Percentiles rank a stretch among this genome's conserved stretches.
These are phyloP conservation scores for Delphinapterus leucas DNA, from an alignment of 2,113 vertebrate genomes.

Conservation along the genomic window DNA sequence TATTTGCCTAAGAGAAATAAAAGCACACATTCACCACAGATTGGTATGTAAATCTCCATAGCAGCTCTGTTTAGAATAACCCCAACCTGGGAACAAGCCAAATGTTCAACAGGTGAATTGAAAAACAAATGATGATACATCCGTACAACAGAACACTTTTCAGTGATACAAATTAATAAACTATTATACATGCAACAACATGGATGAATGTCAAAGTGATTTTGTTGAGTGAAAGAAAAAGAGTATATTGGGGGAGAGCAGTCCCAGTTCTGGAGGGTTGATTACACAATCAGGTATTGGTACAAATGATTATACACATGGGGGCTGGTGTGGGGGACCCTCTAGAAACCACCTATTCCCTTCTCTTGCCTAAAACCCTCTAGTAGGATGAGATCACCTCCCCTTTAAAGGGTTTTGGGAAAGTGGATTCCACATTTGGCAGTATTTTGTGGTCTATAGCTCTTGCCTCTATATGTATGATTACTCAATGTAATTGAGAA, in stretches of 20 bases:
- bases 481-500: background rate
- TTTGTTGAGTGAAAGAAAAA: background rate
- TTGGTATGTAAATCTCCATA: no score
- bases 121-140: background rate
- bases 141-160: background rate
- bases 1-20: no score
- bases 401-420: background rate
- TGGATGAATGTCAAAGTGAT: background rate
- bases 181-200: background rate
- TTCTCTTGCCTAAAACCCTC: background rate
- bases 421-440: background rate
- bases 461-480: background rate
- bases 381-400: background rate
- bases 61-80: no score
- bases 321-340: rapidly evolving
- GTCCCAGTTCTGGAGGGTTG: background rate
- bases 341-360: background rate
- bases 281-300: background rate
- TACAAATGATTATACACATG: background rate
- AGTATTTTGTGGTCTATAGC: background rate
- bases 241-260: background rate
- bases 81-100: background rate
- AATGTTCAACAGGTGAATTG: background rate
- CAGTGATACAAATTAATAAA: background rate
- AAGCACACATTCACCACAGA: no score